Evolutionary conservation across 2,113 vertebrate genomes (phyloP).

Genomic region (Prietella phreatophila): DNA sequence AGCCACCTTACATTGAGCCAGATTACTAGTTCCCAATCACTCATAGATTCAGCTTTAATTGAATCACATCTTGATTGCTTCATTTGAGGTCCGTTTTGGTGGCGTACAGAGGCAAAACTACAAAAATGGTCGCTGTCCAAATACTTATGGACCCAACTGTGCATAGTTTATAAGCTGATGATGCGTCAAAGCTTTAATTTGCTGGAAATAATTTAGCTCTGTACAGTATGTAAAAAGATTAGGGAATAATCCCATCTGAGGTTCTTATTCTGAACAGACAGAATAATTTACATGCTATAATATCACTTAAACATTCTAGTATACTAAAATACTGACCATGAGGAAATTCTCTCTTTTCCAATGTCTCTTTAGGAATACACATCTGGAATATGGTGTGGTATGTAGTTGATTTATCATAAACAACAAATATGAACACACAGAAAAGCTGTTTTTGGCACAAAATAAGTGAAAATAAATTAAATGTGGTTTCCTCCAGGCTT

Average conservation of each 20-base stretch:
- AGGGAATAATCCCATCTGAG: not conserved
- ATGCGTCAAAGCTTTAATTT: not conserved
- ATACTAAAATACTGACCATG: not conserved
- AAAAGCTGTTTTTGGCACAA: constrained; percentile 16
- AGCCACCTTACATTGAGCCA: too few relatives aligned
- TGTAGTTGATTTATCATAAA: not conserved
- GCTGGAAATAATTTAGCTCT: not conserved
- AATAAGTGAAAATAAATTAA: constrained; percentile 10
- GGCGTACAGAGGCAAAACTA: too few relatives aligned
- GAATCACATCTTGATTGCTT: too few relatives aligned
- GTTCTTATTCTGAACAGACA: not conserved
- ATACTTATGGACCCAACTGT: too few relatives aligned
- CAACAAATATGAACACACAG: not conserved
- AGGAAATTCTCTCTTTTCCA: not conserved
- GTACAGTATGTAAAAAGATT: not conserved
- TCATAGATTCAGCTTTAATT: too few relatives aligned
- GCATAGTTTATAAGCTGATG: not conserved
- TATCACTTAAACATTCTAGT: not conserved
- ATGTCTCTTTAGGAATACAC: not conserved
- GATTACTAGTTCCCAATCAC: too few relatives aligned
- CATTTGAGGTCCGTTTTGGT: too few relatives aligned
- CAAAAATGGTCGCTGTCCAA: too few relatives aligned
- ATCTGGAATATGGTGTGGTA: not conserved
- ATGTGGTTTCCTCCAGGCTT: constrained; percentile 28
- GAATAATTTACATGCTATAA: not conserved